These are phyloP conservation scores for Falco biarmicus DNA, from an alignment of 2,797 vertebrate genomes.

Conservation along the genomic window DNA sequence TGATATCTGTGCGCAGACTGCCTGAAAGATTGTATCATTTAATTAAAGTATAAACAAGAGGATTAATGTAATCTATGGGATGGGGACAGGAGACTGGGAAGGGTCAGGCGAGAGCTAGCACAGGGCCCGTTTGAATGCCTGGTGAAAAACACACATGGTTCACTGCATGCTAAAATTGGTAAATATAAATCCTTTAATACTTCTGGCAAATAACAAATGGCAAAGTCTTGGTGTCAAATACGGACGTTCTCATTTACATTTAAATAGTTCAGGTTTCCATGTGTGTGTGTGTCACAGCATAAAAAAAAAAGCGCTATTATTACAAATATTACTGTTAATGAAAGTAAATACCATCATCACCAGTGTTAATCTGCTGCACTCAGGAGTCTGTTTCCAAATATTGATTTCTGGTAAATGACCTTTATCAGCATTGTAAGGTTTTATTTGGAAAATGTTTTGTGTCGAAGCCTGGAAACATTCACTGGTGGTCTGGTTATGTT, in stretches of 20 bases:
- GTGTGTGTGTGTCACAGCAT: not conserved
- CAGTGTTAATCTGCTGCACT: slow-evolving; percentile 33
- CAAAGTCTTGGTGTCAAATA: slow-evolving; percentile 65
- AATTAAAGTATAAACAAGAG: slow-evolving; percentile 70
- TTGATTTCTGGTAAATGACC: slow-evolving; percentile 54
- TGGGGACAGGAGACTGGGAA: slow-evolving; percentile 10
- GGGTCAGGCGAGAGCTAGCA: not conserved
- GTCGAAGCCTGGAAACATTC: not conserved
- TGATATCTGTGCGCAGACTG: slow-evolving; percentile 25
- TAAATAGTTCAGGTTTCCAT: slow-evolving; percentile 79
- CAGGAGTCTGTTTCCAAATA: slow-evolving; percentile 49
- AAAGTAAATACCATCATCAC: slow-evolving; percentile 49
- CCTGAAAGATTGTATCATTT: slow-evolving; percentile 68
- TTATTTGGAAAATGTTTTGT: slow-evolving; percentile 18
- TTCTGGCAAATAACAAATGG: slow-evolving; percentile 29
- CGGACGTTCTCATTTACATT: slow-evolving; percentile 82
- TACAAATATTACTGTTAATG: slow-evolving; percentile 50
- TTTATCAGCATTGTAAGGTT: slow-evolving; percentile 29
- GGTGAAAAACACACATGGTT: not conserved
- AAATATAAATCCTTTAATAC: slow-evolving; percentile 61
- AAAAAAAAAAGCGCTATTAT: slow-evolving; percentile 11
- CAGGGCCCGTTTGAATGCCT: not conserved
- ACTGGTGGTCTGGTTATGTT: not conserved
- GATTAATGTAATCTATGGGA: slow-evolving; percentile 57
- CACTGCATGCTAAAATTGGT: slow-evolving; percentile 25